These are phyloP conservation scores for Lethrus apterus DNA, from an alignment of 1,140 invertebrate species.

Conservation along the genomic window DNA sequence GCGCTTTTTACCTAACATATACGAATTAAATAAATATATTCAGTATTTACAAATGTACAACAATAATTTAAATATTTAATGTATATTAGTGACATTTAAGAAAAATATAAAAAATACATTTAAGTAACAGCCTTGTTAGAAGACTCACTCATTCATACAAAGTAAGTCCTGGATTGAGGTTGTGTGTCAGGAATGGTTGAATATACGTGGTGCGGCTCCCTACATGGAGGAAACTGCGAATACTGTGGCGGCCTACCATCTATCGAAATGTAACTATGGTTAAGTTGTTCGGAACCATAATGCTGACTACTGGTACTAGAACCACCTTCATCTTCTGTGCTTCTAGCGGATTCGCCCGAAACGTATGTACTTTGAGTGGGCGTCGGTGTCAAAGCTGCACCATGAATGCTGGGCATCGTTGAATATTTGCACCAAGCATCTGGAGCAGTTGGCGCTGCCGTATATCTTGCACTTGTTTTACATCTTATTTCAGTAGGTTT, in stretches of 20 bases:
- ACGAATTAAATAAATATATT: no score
- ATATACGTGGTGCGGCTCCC: slow-evolving; percentile 37
- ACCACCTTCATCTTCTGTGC: slow-evolving; percentile 53
- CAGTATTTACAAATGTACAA: no score
- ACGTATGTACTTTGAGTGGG: slow-evolving; percentile 58
- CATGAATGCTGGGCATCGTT: slow-evolving; percentile 39
- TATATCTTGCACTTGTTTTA: slow-evolving; percentile 43
- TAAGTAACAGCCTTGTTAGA: slow-evolving; percentile 16
- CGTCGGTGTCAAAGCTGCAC: slow-evolving; percentile 47
- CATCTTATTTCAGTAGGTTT: slow-evolving; percentile 39
- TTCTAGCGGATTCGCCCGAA: slow-evolving; percentile 51
- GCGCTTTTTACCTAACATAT: slow-evolving; percentile 28
- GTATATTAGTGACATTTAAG: slow-evolving; percentile 18
- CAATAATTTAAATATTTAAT: slow-evolving; percentile 7
- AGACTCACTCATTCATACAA: slow-evolving; percentile 31
- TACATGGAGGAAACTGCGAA: slow-evolving; percentile 29
- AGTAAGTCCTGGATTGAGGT: slow-evolving; percentile 39
- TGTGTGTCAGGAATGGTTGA: slow-evolving; percentile 39
- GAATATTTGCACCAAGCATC: slow-evolving; percentile 48
- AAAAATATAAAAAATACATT: no score
- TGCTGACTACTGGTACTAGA: slow-evolving; percentile 46
- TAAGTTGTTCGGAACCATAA: slow-evolving; percentile 40
- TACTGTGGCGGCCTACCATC: slow-evolving; percentile 38
- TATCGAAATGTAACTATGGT: slow-evolving; percentile 41
- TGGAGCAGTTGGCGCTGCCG: slow-evolving; percentile 48